These are phyloP conservation scores for Pyrgus malvae DNA, from an alignment of 2,888 invertebrate genomes.

Conservation along the genomic window DNA sequence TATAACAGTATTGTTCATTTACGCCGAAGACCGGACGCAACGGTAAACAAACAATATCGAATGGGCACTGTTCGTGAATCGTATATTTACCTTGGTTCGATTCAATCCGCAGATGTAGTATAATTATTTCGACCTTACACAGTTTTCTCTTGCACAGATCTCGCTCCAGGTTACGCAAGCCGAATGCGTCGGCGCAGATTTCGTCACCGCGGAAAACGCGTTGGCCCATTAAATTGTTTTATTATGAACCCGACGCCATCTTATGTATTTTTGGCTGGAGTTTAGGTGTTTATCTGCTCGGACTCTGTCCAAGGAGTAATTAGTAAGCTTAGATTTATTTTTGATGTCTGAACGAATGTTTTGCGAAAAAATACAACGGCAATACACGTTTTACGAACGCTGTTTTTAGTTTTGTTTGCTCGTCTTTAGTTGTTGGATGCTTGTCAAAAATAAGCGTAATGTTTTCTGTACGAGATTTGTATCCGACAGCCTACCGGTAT, in stretches of 20 bases:
- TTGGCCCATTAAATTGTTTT: conserved; percentile 82
- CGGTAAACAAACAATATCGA: conserved; percentile 16
- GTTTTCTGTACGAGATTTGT: conserved; percentile 3
- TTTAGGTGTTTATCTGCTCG: conserved; percentile 81
- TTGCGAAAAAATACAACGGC: conserved; percentile 39
- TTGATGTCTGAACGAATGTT: conserved; percentile 50
- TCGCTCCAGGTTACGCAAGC: conserved; percentile 75
- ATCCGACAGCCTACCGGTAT: conserved; percentile 29
- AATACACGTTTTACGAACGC: conserved; percentile 20
- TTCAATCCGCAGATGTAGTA: conserved; percentile 46
- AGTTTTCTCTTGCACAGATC: conserved; percentile 74
- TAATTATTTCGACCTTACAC: conserved; percentile 70
- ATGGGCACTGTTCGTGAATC: conserved; percentile 14
- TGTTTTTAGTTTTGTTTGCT: conserved; percentile 17
- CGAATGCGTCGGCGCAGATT: conserved; percentile 76
- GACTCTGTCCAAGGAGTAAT: conserved; percentile 79
- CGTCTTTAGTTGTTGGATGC: conserved; percentile 19
- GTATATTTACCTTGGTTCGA: conserved; percentile 28
- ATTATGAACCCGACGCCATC: conserved; percentile 81
- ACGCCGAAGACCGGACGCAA: conserved; percentile 14
- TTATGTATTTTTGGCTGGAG: conserved; percentile 80
- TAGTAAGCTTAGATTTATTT: conserved; percentile 73
- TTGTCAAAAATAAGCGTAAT: conserved; percentile 21
- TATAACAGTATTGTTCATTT: conserved; percentile 6
- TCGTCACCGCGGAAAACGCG: conserved; percentile 81